Evolutionary conservation across 2,797 vertebrate species (phyloP).

Genomic region (Natrix natrix): DNA sequence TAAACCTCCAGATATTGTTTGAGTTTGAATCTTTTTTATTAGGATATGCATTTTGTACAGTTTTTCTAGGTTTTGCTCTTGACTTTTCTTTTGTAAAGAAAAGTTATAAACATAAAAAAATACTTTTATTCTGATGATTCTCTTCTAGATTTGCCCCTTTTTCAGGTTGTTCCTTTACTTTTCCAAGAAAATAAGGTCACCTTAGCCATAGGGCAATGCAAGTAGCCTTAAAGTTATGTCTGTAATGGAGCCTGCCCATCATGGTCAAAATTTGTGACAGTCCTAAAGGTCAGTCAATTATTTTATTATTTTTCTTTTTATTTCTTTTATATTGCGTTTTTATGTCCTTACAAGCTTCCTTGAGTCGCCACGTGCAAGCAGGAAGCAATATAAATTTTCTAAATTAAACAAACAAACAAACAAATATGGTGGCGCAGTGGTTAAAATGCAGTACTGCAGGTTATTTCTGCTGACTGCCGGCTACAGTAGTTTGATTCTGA

Average conservation of each 20-base stretch:
- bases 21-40: not conserved
- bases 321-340: too few species aligned
- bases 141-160: not conserved
- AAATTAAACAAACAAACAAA: too few species aligned
- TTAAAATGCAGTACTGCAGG: too few species aligned
- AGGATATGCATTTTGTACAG: not conserved
- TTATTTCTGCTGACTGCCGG: too few species aligned
- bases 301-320: too few species aligned
- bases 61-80: not conserved
- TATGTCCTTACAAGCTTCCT: too few species aligned
- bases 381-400: too few species aligned
- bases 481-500: too few species aligned
- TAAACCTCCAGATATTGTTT: not conserved
- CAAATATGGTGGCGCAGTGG: too few species aligned
- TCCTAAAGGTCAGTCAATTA: not conserved
- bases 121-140: not conserved
- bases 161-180: not conserved
- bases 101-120: not conserved
- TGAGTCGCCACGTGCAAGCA: too few species aligned
- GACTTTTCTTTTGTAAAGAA: not conserved
- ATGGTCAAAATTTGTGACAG: not conserved
- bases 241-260: not conserved
- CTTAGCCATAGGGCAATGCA: not conserved
- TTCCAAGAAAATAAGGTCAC: not conserved
- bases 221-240: not conserved